Conservation (phyloP, 2,797 vertebrate genomes). For the Paramormyrops hopkinsi region DNA sequence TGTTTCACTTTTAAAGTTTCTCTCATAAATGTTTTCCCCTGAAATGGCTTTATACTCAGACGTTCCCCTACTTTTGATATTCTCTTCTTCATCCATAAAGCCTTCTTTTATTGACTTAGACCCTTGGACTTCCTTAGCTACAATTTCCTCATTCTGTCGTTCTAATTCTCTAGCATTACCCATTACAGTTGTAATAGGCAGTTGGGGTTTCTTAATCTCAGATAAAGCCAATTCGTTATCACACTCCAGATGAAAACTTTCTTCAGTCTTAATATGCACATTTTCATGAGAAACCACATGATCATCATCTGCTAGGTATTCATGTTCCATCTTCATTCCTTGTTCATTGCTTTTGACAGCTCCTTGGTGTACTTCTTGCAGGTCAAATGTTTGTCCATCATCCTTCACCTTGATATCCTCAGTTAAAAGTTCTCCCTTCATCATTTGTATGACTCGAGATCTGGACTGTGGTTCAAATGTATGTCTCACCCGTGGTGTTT, state of each 20-base stretch:
- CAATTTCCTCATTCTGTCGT: conserved; percentile 22
- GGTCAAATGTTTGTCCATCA: conserved; percentile 19
- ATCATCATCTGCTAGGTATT: conserved; percentile 24
- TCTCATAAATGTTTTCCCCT: conserved; percentile 51
- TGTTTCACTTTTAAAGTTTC: conserved; percentile 49
- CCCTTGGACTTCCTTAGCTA: conserved; percentile 32
- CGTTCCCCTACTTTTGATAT: conserved; percentile 23
- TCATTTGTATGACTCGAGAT: conserved; percentile 55
- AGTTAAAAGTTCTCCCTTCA: conserved; percentile 56
- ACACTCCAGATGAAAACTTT: conserved; percentile 33
- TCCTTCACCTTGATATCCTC: conserved; percentile 27
- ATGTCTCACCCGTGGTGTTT: conserved; percentile 45
- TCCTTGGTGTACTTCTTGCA: not conserved
- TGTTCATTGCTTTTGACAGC: not conserved
- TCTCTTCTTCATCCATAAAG: conserved; percentile 33
- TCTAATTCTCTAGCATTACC: conserved; percentile 26
- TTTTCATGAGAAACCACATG: conserved; percentile 24
- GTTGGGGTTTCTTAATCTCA: conserved; percentile 27
- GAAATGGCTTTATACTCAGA: conserved; percentile 32
- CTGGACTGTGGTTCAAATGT: conserved; percentile 62
- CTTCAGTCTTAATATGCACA: conserved; percentile 29
- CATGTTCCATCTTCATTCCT: conserved; percentile 31
- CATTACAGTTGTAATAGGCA: not conserved
- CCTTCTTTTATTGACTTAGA: conserved; percentile 35
- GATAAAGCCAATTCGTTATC: conserved; percentile 30